Base-by-base conservation (phyloP, 2,113 vertebrate species). In the Stigmatopora nigra region DNA sequence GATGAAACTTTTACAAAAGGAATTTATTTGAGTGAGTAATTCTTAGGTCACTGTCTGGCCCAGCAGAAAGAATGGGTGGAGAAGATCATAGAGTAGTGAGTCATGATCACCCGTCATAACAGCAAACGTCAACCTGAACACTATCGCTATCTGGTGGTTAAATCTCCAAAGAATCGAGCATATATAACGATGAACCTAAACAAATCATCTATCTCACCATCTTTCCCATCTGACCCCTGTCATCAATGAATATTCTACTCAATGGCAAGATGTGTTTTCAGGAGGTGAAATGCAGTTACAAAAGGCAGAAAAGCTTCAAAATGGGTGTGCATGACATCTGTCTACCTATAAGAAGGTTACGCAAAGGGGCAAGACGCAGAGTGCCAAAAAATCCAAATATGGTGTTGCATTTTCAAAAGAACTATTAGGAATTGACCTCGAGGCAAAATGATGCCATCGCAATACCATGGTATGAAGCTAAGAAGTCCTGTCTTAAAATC, bases 21-120 rank as follows among this genome's bases (percentile, higher is more conserved):
- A 53, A 53, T 22, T 53, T 31, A 7, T 13, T 2, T 6, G 7
- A 22, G 51, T 61, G 58, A 44, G n/a, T 45, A 19, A 61, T 41
- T 15, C 8, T 44, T 56, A 14, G 53, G 19, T 61, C 11, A 60
- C 36, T 20, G 19, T n/a, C 35, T 13, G 41, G 19, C n/a, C 4
- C 57, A 13, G 57, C 9, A 6, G n/a, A 41, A 59, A 41, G 4
- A 59, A 58, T 53, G 36, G 58, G 58, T 61, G 58, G 58, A 61
- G 38, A 61, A 20, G 53, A 56, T 61, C 59, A 60, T 36, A 14
- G 45, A 45, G 38, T 38, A 61, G 59, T 61, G 59, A 45, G 59
- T 61, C 59, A 61, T 22, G 13, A 19, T 45, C n/a, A 46, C 38
- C 59, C 10, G 38, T 44, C 58, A 45, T 4, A 22, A 61, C 12